phyloP scores from a whole-genome alignment of 2,888 invertebrate species.

The Spodoptera picta region DNA sequence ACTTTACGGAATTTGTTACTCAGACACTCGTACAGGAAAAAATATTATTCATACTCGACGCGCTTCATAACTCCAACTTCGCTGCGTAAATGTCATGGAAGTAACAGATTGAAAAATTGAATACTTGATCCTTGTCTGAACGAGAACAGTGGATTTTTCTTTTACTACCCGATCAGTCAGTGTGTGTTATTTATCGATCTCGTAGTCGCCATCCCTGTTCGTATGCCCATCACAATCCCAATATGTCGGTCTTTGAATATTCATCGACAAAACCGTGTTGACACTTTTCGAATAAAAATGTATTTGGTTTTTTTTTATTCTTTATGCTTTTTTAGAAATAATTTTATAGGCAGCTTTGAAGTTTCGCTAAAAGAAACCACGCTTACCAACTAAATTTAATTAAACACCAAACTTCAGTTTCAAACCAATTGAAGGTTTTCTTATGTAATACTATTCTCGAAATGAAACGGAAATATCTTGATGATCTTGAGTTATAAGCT shows the following conservation, averaged over 20 bases:
- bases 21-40: slow-evolving; percentile 29
- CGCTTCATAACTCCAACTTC: slow-evolving; percentile 30
- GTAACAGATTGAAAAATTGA: slow-evolving; percentile 13
- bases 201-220: neutral
- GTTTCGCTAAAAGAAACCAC: too few relatives aligned
- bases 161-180: slow-evolving; percentile 5
- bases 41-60: slow-evolving; percentile 34
- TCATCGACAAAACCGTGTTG: slow-evolving; percentile 28
- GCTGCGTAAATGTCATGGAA: slow-evolving; percentile 21
- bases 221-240: slow-evolving; percentile 16
- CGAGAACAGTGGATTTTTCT: neutral
- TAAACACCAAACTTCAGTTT: too few relatives aligned
- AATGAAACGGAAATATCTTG: too few relatives aligned
- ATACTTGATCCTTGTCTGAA: slow-evolving; percentile 11
- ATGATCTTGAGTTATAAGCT: slow-evolving; percentile 31
- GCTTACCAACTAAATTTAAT: too few relatives aligned
- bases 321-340: slow-evolving; percentile 8
- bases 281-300: slow-evolving; percentile 21
- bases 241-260: slow-evolving; percentile 32
- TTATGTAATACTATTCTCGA: too few relatives aligned
- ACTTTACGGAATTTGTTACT: slow-evolving; percentile 37
- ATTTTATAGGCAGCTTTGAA: neutral
- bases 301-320: slow-evolving; percentile 1
- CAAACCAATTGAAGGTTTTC: too few relatives aligned
- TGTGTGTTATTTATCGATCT: slow-evolving; percentile 21